Conservation (phyloP, 2,113 vertebrate species). For the Mungos mungo region DNA sequence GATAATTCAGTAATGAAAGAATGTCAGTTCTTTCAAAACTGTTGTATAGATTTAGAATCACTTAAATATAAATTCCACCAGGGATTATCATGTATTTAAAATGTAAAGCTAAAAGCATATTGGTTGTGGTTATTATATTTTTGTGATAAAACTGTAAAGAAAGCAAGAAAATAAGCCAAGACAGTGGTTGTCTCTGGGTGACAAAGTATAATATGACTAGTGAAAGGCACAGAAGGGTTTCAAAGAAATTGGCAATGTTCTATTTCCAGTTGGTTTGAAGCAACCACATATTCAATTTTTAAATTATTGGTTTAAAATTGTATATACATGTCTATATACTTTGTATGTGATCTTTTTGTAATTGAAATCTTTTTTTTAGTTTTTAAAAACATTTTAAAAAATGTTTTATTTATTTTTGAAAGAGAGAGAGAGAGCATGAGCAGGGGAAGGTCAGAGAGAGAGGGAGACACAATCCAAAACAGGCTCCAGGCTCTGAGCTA, state of each 20-base stretch:
- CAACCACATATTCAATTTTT: background rate
- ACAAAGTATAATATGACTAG: background rate
- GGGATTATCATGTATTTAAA: background rate
- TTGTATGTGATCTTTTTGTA: background rate
- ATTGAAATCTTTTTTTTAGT: background rate
- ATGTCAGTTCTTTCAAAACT: background rate
- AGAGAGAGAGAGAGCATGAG: no score
- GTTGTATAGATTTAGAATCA: background rate
- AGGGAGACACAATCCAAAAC: no score
- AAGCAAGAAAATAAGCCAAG: background rate
- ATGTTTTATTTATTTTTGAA: no score
- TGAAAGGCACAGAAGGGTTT: background rate
- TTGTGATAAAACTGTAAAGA: background rate
- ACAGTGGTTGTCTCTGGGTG: background rate
- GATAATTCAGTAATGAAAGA: background rate
- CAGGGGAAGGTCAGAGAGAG: no score
- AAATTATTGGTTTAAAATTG: background rate
- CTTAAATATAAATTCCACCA: background rate
- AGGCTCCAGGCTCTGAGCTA: no score
- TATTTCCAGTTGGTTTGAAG: background rate
- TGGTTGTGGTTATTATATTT: background rate
- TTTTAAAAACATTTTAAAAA: background rate
- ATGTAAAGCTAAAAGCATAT: background rate
- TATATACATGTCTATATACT: background rate
- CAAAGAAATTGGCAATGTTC: background rate